phyloP scores from a whole-genome alignment of 2,797 vertebrate species.

The Schizothorax lantsangensis region DNA sequence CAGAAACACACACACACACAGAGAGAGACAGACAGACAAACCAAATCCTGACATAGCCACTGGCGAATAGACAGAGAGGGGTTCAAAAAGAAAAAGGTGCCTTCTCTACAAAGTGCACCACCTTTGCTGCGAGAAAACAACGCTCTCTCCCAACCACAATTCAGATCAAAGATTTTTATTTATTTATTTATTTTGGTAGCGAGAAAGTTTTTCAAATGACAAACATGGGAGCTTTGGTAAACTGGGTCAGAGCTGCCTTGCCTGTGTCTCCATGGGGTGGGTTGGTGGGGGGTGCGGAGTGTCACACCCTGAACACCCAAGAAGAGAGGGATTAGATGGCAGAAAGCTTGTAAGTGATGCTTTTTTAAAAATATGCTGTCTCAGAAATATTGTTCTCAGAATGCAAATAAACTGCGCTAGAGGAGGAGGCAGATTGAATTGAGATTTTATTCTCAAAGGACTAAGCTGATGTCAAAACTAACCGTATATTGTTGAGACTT shows the following conservation, averaged over 20 bases:
- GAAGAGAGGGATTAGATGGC: conserved; percentile 63
- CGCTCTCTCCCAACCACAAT: conserved; percentile 70
- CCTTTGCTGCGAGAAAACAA: conserved; percentile 77
- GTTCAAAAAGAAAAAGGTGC: conserved; percentile 58
- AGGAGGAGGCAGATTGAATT: conserved; percentile 29
- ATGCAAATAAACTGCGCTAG: conserved; percentile 52
- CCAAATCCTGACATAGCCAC: conserved; percentile 52
- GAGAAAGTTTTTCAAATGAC: conserved; percentile 65
- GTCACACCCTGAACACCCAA: conserved; percentile 63
- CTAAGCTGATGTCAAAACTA: conserved; percentile 1
- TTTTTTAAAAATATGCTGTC: conserved; percentile 61
- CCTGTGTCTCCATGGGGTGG: conserved; percentile 57
- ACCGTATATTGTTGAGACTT: neutral
- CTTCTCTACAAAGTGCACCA: conserved; percentile 65
- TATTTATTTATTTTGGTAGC: conserved; percentile 45
- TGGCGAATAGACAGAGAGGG: conserved; percentile 42
- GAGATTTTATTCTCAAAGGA: conserved; percentile 32
- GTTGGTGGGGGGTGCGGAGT: conserved; percentile 55
- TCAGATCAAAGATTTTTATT: conserved; percentile 76
- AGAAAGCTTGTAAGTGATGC: conserved; percentile 56
- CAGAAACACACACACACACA: conserved; percentile 25
- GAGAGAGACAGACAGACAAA: conserved; percentile 35
- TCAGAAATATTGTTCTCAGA: conserved; percentile 61
- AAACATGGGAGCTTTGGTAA: conserved; percentile 70
- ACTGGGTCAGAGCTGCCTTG: conserved; percentile 75